Percentiles rank a stretch among this genome's conserved stretches.
phyloP scores from a whole-genome alignment of 2,113 vertebrate species.

The Peromyscus polionotus region DNA sequence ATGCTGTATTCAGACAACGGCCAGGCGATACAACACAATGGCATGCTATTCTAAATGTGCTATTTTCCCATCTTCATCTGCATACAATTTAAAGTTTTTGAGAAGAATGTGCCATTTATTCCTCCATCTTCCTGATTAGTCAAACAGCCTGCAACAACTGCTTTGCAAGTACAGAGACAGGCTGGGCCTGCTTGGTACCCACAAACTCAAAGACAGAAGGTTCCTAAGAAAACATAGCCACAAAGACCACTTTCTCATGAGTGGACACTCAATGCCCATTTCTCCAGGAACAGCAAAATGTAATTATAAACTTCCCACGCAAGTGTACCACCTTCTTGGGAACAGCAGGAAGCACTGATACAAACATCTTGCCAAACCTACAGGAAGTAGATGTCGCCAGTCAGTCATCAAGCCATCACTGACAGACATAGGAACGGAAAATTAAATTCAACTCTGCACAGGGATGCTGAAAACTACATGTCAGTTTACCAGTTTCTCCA shows the following conservation, averaged over 20 bases:
- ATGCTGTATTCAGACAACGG: not conserved
- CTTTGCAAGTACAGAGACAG: not conserved
- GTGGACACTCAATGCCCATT: not conserved
- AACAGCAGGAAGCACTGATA: not conserved
- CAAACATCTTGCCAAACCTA: not conserved
- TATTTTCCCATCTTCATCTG: not conserved
- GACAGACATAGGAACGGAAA: not conserved
- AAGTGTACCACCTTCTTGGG: not conserved
- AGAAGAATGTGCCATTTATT: not conserved
- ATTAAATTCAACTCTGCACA: not conserved
- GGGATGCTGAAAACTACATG: not conserved
- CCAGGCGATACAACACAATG: not conserved
- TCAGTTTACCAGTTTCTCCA: not conserved
- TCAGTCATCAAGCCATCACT: not conserved
- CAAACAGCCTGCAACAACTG: not conserved
- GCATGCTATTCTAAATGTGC: not conserved
- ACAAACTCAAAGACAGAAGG: not conserved
- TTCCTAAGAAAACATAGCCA: not conserved
- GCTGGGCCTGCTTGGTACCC: not conserved
- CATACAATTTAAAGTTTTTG: not conserved
- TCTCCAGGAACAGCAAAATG: constrained; percentile 14
- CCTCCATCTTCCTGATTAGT: not conserved
- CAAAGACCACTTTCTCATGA: not conserved
- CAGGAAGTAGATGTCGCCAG: not conserved
- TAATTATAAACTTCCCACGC: not conserved